Base-by-base conservation (phyloP, 2,888 invertebrate species). In the Phyllotreta striolata region DNA sequence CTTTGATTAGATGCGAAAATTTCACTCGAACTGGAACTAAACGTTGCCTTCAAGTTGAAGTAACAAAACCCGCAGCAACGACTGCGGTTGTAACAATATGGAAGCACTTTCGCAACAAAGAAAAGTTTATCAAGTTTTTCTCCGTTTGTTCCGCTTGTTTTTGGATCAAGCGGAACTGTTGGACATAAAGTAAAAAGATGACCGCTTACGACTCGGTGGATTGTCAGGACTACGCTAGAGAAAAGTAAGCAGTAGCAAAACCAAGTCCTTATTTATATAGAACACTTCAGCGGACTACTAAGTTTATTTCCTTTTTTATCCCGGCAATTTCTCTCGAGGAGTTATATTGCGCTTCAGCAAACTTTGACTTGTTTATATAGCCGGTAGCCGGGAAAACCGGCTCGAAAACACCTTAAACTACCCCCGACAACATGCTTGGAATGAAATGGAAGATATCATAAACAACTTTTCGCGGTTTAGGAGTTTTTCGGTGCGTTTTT, bases 381-480 rank as follows among this genome's bases (percentile, higher is more conserved):
- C 61, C 61, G 41, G 49, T 54, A 57, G 63, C 43, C 43, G 58
- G 56, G 57, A 62, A 64, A 64, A 64, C 62, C 54, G 57, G 55
- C 59, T 52, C 55, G 39, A 55, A 63, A 66, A 64, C 64, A 67
- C 67, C 67, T 67, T 62, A 57, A 63, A 64, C 64, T 62, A 60
- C 64, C 59, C 64, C 63, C 41, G 24, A 24, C 14, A 64, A 66
- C 66, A 63, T 67, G 67, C 58, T 60, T 66, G 55, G 64, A 66
- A 55, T 66, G 59, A 62, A 68, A 69, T 65, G 70, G 67, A 68
- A 66, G 68, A 65, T 65, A 66, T 68, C 70, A 70, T 71, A 70
- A 69, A 72, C 69, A 72, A 70, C 70, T 68, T 69, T 64, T 55
- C 54, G 56, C 39, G 66, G 63, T 56, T 62, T 64, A 13, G 39